Conservation (phyloP, 2,888 invertebrate species). For the Campoplex capitator region DNA sequence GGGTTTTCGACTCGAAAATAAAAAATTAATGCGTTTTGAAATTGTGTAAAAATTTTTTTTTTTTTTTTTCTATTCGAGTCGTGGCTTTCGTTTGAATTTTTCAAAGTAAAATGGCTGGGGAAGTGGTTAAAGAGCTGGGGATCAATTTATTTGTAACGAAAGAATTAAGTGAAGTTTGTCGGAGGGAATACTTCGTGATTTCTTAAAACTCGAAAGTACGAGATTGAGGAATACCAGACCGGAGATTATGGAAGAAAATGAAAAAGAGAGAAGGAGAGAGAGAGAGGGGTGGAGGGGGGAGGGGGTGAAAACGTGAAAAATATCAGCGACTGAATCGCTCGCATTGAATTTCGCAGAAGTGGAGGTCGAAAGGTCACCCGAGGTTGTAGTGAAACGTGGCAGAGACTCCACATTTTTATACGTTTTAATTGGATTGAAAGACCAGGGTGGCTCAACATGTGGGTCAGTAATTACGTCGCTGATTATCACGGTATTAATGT, state of each 20-base stretch:
- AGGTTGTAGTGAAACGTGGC: background rate
- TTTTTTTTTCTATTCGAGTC: background rate
- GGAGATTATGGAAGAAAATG: background rate
- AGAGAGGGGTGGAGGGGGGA: too few relatives aligned
- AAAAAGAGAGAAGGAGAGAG: background rate
- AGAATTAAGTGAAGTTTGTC: background rate
- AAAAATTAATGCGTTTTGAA: too few relatives aligned
- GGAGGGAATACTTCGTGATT: background rate
- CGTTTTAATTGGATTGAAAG: constrained; percentile 50
- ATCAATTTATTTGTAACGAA: background rate
- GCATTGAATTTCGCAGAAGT: constrained; percentile 1
- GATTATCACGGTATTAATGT: background rate
- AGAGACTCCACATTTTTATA: constrained; percentile 27
- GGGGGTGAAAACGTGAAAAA: background rate
- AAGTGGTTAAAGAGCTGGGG: background rate
- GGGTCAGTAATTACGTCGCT: constrained; percentile 17
- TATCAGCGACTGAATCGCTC: constrained; percentile 11
- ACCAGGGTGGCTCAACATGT: constrained; percentile 3
- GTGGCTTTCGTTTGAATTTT: background rate
- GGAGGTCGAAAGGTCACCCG: constrained; percentile 21
- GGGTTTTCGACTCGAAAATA: too few relatives aligned
- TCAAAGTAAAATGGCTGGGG: too few relatives aligned
- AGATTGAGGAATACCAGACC: background rate
- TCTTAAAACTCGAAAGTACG: background rate
- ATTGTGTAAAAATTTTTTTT: too few relatives aligned